Evolutionary conservation across 2,797 vertebrate species (phyloP), one percentile per base, ranked within the genome.

Genomic region (Heterohyrax brucei): DNA sequence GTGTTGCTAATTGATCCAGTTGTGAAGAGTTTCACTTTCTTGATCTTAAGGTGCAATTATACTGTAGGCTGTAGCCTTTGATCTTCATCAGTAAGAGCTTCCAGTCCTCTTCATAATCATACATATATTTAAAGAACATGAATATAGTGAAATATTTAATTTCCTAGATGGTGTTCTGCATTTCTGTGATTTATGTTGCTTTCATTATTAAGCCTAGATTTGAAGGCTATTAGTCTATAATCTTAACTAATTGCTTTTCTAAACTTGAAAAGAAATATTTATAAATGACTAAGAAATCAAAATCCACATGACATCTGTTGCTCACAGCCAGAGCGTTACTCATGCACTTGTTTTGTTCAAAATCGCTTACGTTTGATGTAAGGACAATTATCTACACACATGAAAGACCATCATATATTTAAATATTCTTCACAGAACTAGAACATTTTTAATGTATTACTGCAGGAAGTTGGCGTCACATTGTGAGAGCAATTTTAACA

Each of bases 341-440:
- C 75, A 95, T 97, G 97, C 79, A 77, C 33, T 59, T 30, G 76
- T 87, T 96, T 96, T 96, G 94, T 97, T 98, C 93, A 97, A 96
- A 87, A 96, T 94, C 16, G 97, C 97, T 97, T 97, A 94, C 94
- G 87, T 97, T 96, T 97, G 97, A 98, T 28, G 77, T 83, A 97
- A 95, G 94, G 80, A 79, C 91, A 98, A 97, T 97, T 98, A 98
- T 95, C 95, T 86, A 93, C 62, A 97, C 97, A 96, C 78, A 97
- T 86, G 95, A 96, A 96, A 89, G 96, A 96, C 93, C 97, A 97
- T 96, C 89, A 97, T 92, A 95, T 93, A 96, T 97, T 97, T 95
- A 97, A 97, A 97, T 97, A 96, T 86, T 95, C 94, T 96, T 91
- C 91, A 97, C 80, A 81, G 78, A 82, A 94, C 24, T 92, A 94